These are phyloP conservation scores for Frankliniella intonsa DNA, from an alignment of 2,888 invertebrate species.

Conservation along the genomic window DNA sequence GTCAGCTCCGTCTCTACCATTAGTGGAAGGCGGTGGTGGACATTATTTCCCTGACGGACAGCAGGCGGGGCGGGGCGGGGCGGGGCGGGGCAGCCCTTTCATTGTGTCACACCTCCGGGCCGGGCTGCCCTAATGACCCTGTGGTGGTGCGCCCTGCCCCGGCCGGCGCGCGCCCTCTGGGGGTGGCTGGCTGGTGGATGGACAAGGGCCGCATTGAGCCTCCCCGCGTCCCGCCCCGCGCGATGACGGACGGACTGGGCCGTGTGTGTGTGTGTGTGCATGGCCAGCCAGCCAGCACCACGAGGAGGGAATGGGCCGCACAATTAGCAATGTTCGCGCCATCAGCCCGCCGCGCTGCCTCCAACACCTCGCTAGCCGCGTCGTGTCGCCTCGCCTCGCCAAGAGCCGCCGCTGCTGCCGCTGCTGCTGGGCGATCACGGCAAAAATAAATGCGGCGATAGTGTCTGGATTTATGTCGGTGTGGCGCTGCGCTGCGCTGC, in stretches of 20 bases:
- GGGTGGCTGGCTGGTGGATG: too few relatives aligned
- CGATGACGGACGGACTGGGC: not conserved
- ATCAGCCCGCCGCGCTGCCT: not conserved
- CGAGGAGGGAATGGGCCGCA: not conserved
- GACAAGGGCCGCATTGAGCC: too few relatives aligned
- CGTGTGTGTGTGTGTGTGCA: not conserved
- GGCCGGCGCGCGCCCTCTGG: too few relatives aligned
- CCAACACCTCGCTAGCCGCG: too few relatives aligned
- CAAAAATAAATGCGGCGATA: slow-evolving; percentile 25
- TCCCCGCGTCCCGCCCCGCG: too few relatives aligned
- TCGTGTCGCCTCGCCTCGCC: not conserved
- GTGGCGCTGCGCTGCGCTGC: slow-evolving; percentile 2
- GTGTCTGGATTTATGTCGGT: slow-evolving; percentile 20
- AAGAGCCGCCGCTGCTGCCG: too few relatives aligned
- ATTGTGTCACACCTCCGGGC: not conserved
- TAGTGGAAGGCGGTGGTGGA: not conserved
- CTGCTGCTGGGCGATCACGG: not conserved
- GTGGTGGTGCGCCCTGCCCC: too few relatives aligned
- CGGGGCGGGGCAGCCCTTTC: not conserved
- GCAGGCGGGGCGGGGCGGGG: not conserved
- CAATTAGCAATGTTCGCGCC: not conserved
- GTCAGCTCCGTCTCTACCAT: too few relatives aligned
- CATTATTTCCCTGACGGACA: not conserved
- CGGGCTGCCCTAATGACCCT: not conserved
- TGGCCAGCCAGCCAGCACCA: not conserved